Evolutionary conservation across 2,113 vertebrate species (phyloP).

Genomic region (Apus apus): DNA sequence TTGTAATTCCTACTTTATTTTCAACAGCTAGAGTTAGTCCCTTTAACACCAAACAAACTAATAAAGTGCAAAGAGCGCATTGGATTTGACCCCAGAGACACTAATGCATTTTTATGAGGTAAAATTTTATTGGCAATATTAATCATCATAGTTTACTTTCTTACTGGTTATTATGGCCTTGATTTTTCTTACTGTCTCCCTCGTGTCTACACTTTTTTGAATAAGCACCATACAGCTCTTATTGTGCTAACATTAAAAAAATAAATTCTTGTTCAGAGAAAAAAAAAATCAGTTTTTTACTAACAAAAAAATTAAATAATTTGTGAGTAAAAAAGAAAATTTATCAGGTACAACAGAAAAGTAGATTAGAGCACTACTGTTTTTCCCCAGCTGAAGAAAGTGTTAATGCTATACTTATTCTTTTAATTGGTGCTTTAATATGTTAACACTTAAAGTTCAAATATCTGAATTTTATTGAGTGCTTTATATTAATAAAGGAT

Average conservation of each 20-base stretch:
- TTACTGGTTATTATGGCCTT: not conserved
- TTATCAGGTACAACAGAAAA: not conserved
- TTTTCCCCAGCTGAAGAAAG: not conserved
- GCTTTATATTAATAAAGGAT: not conserved
- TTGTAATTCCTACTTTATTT: conserved; percentile 7
- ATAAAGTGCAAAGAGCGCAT: not conserved
- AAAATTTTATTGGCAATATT: conserved; percentile 18
- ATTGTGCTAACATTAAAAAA: not conserved
- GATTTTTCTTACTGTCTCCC: not conserved
- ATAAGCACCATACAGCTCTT: not conserved
- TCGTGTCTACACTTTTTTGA: not conserved
- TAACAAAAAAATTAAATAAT: not conserved
- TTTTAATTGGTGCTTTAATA: not conserved
- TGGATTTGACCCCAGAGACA: conserved; percentile 5
- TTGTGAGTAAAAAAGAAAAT: not conserved
- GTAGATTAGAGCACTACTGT: not conserved
- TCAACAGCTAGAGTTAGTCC: not conserved
- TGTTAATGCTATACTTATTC: not conserved
- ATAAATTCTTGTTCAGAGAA: not conserved
- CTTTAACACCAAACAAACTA: not conserved
- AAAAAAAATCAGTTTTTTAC: not conserved
- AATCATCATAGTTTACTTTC: not conserved
- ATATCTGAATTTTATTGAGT: not conserved
- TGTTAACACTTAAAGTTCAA: not conserved
- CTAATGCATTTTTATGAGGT: not conserved